Percentiles rank a stretch among this genome's conserved stretches.
Conservation (phyloP, 2,113 vertebrate species). For the Pomatostomus ruficeps region DNA sequence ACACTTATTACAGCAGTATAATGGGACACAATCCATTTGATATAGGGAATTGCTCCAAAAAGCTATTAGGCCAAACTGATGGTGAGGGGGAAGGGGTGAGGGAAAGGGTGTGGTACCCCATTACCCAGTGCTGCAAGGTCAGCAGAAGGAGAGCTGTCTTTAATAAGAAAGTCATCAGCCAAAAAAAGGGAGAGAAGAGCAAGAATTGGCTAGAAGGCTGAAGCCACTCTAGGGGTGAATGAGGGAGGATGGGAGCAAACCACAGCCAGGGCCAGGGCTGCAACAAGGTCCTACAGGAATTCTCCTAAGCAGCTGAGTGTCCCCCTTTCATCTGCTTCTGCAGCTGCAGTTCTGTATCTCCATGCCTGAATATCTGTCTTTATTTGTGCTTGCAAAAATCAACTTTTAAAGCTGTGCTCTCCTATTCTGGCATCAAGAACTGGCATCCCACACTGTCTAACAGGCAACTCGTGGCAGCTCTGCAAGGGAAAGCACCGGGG, state of each 20-base stretch:
- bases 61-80: neutral
- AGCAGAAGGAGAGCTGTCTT: neutral
- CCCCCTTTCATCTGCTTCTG: neutral
- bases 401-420: neutral
- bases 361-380: neutral
- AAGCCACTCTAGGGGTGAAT: neutral
- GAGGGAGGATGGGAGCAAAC: neutral
- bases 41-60: neutral
- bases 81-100: neutral
- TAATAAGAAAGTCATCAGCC: neutral
- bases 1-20: neutral
- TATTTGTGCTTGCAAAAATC: neutral
- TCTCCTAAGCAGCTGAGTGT: neutral
- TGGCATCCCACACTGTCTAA: neutral
- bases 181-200: neutral
- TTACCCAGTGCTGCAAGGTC: neutral
- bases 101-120: neutral
- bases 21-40: neutral
- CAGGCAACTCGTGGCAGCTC: neutral
- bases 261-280: neutral
- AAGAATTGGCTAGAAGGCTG: neutral
- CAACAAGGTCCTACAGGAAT: neutral
- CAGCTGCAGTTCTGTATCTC: neutral
- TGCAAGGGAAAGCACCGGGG: fast-evolving
- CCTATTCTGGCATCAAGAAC: neutral